Evolutionary conservation across 2,888 invertebrate genomes (phyloP), one percentile per base, ranked within the genome.

Genomic region (Phengaris alcon): DNA sequence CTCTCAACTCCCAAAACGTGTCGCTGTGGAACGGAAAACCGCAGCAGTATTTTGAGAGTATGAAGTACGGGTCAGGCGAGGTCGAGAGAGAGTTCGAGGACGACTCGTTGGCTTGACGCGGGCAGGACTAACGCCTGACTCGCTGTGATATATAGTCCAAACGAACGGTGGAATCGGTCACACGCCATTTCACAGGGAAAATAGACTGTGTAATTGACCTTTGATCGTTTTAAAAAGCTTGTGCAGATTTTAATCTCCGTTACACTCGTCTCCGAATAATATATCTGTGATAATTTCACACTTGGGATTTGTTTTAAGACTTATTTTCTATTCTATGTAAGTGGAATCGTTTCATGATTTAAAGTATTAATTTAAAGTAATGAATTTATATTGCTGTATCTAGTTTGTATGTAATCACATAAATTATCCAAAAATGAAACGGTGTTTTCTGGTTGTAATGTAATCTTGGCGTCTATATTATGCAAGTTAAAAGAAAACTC

Each of bases 41-140:
- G 81, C 94, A 86, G 83, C 91, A 89, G 76, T 96, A 95, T 86
- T 96, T 96, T 84, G 96, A 96, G 86, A 96, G 96, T 86, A 95
- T 96, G 87, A 85, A 88, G 77, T 95, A 95, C 85, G 95, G 93
- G 2, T 52, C 52, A 70, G 84, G 83, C 22, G 79, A 78, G 75
- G 57, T 79, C 7, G 73, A 73, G 6, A 79, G 79, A 51, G 86
- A 86, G 22, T 90, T 88, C 79, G 90, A 90, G 75, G 84, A 83
- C 77, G 92, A 91, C 79, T 92, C 92, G 59, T 84, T 91, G 64
- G 88, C 87, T 15, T 78, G 68, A 73, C 72, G 52, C 52, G 22
- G 35, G 6, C 15, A 15, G 9, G 10, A 51, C 35, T 35, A 35
- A 35, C 22, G 6, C 1, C 22, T 12, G 52, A 68, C 48, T 22